Evolutionary conservation across 53 echinoderm and acorn worm genomes (phyloP), one percentile per base, ranked within the genome.

Genomic region (Holothuria scabra): DNA sequence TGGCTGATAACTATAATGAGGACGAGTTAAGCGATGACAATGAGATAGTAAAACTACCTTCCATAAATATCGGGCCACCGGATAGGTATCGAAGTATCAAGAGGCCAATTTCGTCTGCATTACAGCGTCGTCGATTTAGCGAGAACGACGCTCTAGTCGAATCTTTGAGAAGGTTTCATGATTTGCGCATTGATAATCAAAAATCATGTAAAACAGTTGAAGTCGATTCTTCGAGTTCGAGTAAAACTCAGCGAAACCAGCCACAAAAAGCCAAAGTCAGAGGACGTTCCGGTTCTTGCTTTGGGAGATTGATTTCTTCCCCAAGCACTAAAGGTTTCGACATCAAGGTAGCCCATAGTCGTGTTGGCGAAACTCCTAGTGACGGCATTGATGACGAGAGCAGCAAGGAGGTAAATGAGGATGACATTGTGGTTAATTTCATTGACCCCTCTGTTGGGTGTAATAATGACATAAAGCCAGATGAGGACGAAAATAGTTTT

Each of bases 61-160:
- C 72, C 2, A 72, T 72, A 8, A 48, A 48, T 46, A 7, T 48
- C 18, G 48, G n/a, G n/a, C 48, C 20, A 12, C 23, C 25, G 24
- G 72, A 72, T 2, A 72, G 26, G 48, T 32, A 44, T 72, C 44
- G 72, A 12, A 26, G 21, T 44, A 46, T 9, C 5, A 14, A 1
- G 2, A 72, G 46, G 48, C 72, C n/a, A 32, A 16, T 0, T 25
- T 72, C 46, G n/a, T 44, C 44, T 12, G 21, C 46, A 6, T 16
- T 72, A 24, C 72, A 72, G 8, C 44, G 83, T 12, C 74, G 88
- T 25, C 83, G 88, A 12, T 88, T 49, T 65, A 88, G 88, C 64
- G 88, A 83, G 25, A 88, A 88, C 62, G 88, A 88, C 66, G 88
- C 88, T 19, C 26, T 88, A 32, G 44, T 66, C 8, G 63, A 88